These are phyloP conservation scores for Rhingia campestris DNA, from an alignment of 2,888 invertebrate species.

Conservation along the genomic window DNA sequence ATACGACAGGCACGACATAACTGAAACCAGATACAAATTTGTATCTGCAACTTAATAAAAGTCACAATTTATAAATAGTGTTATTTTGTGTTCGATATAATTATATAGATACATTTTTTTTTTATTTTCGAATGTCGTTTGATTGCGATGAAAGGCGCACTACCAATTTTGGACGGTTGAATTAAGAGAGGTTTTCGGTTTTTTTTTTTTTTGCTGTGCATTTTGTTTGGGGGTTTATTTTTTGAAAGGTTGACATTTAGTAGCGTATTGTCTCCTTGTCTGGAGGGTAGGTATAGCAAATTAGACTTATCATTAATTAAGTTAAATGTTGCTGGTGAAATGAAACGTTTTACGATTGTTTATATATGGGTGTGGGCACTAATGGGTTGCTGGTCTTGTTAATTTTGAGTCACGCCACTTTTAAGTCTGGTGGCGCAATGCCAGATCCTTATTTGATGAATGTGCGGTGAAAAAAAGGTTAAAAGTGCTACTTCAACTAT, in stretches of 20 bases:
- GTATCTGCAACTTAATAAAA: slow-evolving; percentile 71
- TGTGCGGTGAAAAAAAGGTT: neutral
- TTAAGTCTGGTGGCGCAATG: slow-evolving; percentile 15
- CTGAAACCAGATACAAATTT: slow-evolving; percentile 70
- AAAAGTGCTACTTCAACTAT: neutral
- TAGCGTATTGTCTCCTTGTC: slow-evolving; percentile 40
- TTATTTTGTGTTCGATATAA: slow-evolving; percentile 51
- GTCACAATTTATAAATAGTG: slow-evolving; percentile 63
- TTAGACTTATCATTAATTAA: slow-evolving; percentile 37
- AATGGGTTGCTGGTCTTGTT: slow-evolving; percentile 16
- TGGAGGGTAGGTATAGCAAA: neutral
- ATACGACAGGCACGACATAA: slow-evolving; percentile 20
- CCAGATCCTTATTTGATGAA: slow-evolving; percentile 29
- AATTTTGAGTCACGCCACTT: neutral
- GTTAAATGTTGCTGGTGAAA: slow-evolving; percentile 32
- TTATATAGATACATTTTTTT: slow-evolving; percentile 25
- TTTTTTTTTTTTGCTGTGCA: slow-evolving; percentile 8
- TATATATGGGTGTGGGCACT: slow-evolving; percentile 17
- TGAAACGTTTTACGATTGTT: slow-evolving; percentile 4
- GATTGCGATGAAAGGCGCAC: slow-evolving; percentile 60
- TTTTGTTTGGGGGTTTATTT: neutral
- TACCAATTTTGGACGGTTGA: slow-evolving; percentile 59
- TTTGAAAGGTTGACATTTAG: slow-evolving; percentile 46
- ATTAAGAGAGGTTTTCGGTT: slow-evolving; percentile 34
- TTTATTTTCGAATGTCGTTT: slow-evolving; percentile 54